Base-by-base conservation (phyloP, 2,888 invertebrate species). In the Drosophila heteroneura region DNA sequence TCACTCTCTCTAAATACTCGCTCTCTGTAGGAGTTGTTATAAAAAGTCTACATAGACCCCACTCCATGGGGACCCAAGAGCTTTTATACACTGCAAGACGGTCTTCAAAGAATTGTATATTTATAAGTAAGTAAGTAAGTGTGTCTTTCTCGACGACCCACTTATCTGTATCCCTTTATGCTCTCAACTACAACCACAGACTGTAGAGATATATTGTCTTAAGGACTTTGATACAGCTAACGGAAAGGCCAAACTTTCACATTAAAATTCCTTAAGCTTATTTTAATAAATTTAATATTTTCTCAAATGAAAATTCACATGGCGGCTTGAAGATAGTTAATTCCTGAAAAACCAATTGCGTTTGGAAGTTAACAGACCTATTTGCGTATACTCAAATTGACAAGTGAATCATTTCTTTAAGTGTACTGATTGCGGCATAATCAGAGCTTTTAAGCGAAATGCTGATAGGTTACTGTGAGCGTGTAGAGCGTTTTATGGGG, bases 1-100 rank as follows among this genome's bases (percentile, higher is more conserved):
- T 76, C 74, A 52, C 63, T 82, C 54, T 72, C 60, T 30, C 63
- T 56, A 33, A 51, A 47, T 53, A 26, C 33, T 51, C 35, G 41
- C 65, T 68, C 54, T 70, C 66, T 57, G 59, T 59, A 54, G 49
- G 47, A 28, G 70, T 61, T 57, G 61, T 66, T 59, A 26, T 41
- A 12, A 22, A 67, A 81, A 67, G 71, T 85, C 85, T 85, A 70
- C 90, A 85, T 58, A 56, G 32, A 35, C 70, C 85, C 59, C 32
- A 53, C 10, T 19, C 51, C 30, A 10, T 41, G n/a, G 33, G 28
- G 14, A 41, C 30, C 22, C 10, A n/a, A 57, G 39, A 87, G 91
- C 91, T 90, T 86, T 87, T 49, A 26, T 72, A n/a, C 84, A 84
- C 81, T 77, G 59, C 10, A 6, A 32, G n/a, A 58, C 0, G 30